Base-by-base conservation (phyloP, 2,113 vertebrate genomes). In the Acinonyx jubatus region DNA sequence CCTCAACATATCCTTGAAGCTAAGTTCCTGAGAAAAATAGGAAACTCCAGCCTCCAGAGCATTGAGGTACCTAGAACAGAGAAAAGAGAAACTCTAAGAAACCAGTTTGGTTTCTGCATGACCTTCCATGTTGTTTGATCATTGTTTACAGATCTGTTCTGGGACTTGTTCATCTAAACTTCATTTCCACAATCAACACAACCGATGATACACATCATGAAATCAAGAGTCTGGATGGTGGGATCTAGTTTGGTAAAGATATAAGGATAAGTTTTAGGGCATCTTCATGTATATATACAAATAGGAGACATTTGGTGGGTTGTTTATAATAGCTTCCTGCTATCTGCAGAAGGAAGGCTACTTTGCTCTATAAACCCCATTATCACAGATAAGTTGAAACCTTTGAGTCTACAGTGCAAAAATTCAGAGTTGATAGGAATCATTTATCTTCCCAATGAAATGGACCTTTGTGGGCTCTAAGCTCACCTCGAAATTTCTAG, bases 11-110 rank as follows among this genome's bases (percentile, higher is more conserved):
- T 98, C 97, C 96, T 99, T 99, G 2, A 97, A 63, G 8, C 61
- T 95, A 1, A 98, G 93, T 41, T 79, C 21, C 14, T 55, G 25
- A 0, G 99, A 99, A 93, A 99, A 99, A 1, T 97, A 89, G 38
- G 99, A 98, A 7, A 99, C 98, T 38, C 99, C 63, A 71, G 99
- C 99, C n/a, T 99, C 99, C 96, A 99, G 79, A 0, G 99, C 99
- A 48, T 99, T 99, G 71, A 99, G 99, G 97, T 99, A 99, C 99
- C 99, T 99, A 95, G 33, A n/a, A 96, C n/a, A 97, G 83, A 31
- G 21, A 73, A 69, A 69, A 94, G 31, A 93, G 81, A 94, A 92
- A 79, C 31, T 71, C 33, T 81, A 38, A 45, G 73, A 57, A 85
- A 57, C 14, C 1, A 68, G n/a, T 48, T 79, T 91, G 66, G 38